Conservation (phyloP, 2,113 vertebrate species). For the Holacanthus passer region DNA sequence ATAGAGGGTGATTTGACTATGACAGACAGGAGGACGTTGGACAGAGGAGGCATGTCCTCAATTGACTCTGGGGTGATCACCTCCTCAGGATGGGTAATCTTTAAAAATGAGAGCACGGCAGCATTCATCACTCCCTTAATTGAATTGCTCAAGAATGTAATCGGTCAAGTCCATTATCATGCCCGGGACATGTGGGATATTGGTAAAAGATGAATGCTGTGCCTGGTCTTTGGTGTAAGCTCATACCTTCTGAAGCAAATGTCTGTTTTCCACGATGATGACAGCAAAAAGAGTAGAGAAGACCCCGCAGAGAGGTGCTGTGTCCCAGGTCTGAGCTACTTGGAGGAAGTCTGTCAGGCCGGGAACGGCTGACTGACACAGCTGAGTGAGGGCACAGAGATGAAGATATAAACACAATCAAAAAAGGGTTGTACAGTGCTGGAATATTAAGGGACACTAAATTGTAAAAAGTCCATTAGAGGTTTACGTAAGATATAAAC, state of each 20-base stretch:
- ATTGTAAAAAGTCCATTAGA: background rate
- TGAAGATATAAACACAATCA: background rate
- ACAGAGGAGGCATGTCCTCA: constrained; percentile 90
- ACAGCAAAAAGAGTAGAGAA: constrained; percentile 90
- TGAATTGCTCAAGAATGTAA: background rate
- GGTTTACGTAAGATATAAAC: background rate
- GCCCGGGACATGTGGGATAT: background rate
- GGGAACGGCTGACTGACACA: constrained; percentile 83
- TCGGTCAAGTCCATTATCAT: background rate
- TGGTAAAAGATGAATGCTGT: constrained; percentile 11
- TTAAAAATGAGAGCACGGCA: constrained; percentile 28
- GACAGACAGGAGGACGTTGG: constrained; percentile 85
- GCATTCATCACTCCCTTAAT: constrained; percentile 6
- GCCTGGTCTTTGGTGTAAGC: background rate
- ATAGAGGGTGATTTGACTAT: constrained; percentile 84
- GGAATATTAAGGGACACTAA: background rate
- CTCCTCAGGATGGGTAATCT: constrained; percentile 83
- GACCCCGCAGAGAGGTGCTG: constrained; percentile 80
- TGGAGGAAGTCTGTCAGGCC: constrained; percentile 88
- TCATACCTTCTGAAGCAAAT: constrained; percentile 87
- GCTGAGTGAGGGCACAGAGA: constrained; percentile 74
- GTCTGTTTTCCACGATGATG: constrained; percentile 88
- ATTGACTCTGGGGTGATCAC: constrained; percentile 80
- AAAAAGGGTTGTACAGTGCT: background rate
- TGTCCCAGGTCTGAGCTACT: constrained; percentile 82